These are phyloP conservation scores for Nomada hirtipes DNA, from an alignment of 2,888 invertebrate species.

Conservation along the genomic window DNA sequence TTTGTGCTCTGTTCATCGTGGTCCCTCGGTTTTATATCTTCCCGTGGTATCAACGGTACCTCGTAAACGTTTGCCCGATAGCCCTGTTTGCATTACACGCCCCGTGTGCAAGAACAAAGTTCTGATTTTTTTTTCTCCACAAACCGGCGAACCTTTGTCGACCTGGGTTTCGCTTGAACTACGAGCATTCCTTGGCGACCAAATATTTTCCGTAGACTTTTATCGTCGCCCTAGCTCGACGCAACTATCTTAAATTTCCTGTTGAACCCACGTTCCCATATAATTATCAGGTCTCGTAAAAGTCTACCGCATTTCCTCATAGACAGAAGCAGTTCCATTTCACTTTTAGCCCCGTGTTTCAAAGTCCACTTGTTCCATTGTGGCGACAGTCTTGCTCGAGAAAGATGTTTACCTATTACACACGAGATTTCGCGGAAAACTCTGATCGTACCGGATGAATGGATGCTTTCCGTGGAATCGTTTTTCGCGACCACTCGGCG, in stretches of 20 bases:
- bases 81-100: constrained; percentile 45
- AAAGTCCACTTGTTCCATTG: not conserved
- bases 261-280: no score
- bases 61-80: constrained; percentile 47
- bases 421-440: constrained; percentile 7
- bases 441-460: constrained; percentile 25
- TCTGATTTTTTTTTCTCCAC: not conserved
- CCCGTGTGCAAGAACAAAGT: constrained; percentile 29
- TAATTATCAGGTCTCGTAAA: not conserved
- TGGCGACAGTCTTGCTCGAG: not conserved
- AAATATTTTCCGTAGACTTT: not conserved
- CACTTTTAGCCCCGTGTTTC: not conserved
- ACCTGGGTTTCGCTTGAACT: not conserved
- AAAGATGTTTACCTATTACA: not conserved
- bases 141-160: not conserved
- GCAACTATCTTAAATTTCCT: constrained; percentile 11
- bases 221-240: not conserved
- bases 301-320: not conserved
- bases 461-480: not conserved
- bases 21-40: constrained; percentile 52
- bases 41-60: constrained; percentile 59
- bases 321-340: no score
- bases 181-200: not conserved
- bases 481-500: constrained; percentile 7
- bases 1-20: constrained; percentile 59